phyloP scores from a whole-genome alignment of 2,113 vertebrate species.

The Stegastes partitus region DNA sequence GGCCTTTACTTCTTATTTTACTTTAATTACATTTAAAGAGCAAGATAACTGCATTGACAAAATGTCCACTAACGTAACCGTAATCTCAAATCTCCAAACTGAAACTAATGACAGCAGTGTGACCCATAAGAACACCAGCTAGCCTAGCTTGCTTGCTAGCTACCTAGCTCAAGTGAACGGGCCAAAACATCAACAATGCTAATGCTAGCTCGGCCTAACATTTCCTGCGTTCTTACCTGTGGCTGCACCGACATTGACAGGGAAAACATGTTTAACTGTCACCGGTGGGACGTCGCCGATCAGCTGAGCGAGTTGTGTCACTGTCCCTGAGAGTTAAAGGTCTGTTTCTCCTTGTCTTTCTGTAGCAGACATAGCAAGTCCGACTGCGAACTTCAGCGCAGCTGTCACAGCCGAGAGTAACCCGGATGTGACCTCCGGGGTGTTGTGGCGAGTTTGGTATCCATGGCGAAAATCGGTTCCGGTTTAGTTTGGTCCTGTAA shows the following conservation, averaged over 20 bases:
- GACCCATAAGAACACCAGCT: neutral
- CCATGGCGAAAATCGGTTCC: constrained; percentile 16
- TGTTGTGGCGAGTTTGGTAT: neutral
- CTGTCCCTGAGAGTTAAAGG: constrained; percentile 12
- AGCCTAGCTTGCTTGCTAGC: constrained; percentile 18
- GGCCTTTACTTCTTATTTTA: neutral
- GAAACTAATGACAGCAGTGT: neutral
- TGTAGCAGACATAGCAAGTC: constrained; percentile 6
- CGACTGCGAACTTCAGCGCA: constrained; percentile 15
- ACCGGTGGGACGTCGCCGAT: neutral
- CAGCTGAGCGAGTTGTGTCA: neutral
- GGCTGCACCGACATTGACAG: constrained; percentile 77
- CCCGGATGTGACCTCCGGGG: constrained; percentile 53
- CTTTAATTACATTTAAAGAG: neutral
- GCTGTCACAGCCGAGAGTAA: neutral
- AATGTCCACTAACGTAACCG: neutral
- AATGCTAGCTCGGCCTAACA: constrained; percentile 37
- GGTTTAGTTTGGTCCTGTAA: too few species aligned
- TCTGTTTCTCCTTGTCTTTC: constrained; percentile 17
- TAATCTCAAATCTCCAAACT: neutral
- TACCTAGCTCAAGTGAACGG: neutral
- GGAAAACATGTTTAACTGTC: constrained; percentile 75
- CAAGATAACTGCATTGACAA: neutral
- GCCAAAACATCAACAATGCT: constrained; percentile 46
- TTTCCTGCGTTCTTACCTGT: constrained; percentile 72